These are phyloP conservation scores for Macrosoma leucophasiata DNA, from an alignment of 2,888 invertebrate genomes.

Conservation along the genomic window DNA sequence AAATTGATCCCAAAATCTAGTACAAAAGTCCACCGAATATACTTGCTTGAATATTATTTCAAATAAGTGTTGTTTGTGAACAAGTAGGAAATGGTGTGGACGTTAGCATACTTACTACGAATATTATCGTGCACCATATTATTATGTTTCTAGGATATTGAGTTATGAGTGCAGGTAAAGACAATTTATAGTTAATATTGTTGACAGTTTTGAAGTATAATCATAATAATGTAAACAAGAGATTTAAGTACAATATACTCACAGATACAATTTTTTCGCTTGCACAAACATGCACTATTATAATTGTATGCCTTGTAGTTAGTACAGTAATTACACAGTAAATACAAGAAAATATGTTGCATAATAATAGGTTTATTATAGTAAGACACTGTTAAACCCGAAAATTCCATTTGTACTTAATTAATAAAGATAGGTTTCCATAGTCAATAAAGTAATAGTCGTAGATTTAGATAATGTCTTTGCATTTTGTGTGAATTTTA, in stretches of 20 bases:
- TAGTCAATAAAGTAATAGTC: slow-evolving; percentile 48
- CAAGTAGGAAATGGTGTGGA: too few species aligned
- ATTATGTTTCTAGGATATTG: too few species aligned
- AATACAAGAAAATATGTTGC: too few species aligned
- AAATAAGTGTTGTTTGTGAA: not conserved
- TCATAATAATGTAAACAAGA: slow-evolving; percentile 25
- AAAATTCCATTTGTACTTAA: slow-evolving; percentile 61
- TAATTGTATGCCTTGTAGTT: slow-evolving; percentile 24
- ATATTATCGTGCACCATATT: too few species aligned
- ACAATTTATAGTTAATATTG: slow-evolving; percentile 42
- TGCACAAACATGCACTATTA: slow-evolving; percentile 37
- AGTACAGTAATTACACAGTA: slow-evolving; percentile 18
- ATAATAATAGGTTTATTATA: too few species aligned
- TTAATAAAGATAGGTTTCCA: slow-evolving; percentile 54
- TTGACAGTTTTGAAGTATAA: slow-evolving; percentile 39
- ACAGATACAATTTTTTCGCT: slow-evolving; percentile 28
- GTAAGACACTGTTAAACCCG: slow-evolving; percentile 34
- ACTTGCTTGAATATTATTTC: not conserved
- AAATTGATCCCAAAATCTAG: slow-evolving; percentile 62
- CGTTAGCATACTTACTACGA: too few species aligned
- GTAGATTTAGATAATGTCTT: slow-evolving; percentile 38
- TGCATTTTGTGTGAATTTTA: slow-evolving; percentile 32
- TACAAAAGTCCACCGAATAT: slow-evolving; percentile 39
- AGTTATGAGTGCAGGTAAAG: slow-evolving; percentile 39
- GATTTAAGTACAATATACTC: slow-evolving; percentile 29